Evolutionary conservation across 2,113 vertebrate species (phyloP), one percentile per base, ranked within the genome.

Genomic region (Micronycteris hirsuta): DNA sequence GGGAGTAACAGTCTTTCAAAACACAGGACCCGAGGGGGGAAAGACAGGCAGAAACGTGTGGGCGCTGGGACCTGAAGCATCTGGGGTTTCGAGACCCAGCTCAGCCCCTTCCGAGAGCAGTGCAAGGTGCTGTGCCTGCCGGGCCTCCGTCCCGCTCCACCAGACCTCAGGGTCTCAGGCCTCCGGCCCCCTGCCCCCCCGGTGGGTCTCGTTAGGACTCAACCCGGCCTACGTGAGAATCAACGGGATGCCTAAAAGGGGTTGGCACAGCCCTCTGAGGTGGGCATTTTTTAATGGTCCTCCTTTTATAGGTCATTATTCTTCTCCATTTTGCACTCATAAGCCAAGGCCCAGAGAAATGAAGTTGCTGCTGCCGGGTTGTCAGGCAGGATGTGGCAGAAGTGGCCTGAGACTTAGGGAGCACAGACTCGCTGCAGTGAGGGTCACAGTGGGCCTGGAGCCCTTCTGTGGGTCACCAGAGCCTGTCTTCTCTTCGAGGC

Each of bases 1-100:
- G 28, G 14, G 31, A 94, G 84, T 70, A 49, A 65, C 38, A 67
- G 49, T 92, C 70, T 91, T 96, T 93, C 38, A 56, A 87, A 76
- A 61, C 88, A 85, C 3, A 86, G 65, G 71, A 45, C 91, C 91
- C 63, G 4, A 38, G 65, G 86, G 47, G 63, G 45, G 1, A 41
- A 65, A 12, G 38, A 12, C 0, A 31, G 52, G 63, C 33, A 31
- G 31, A n/a, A 31, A 4, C 5, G 7, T 4, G 7, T 28, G 81
- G 16, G 41, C 1, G 2, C 31, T 28, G 43, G 83, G 47, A 86
- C 31, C 24, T 0, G 2, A 43, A 14, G 0, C 5, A 36, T 20
- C 33, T 49, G 83, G 77, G 58, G 63, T n/a, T 81, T 28, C 5
- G 76, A 58, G 81, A 58, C 8, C 43, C 67, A 33, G 54, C 20